Percentiles rank a stretch among this genome's conserved stretches.
Conservation (phyloP, 1,140 invertebrate genomes). For the Pseudomyrmex pallidus region DNA sequence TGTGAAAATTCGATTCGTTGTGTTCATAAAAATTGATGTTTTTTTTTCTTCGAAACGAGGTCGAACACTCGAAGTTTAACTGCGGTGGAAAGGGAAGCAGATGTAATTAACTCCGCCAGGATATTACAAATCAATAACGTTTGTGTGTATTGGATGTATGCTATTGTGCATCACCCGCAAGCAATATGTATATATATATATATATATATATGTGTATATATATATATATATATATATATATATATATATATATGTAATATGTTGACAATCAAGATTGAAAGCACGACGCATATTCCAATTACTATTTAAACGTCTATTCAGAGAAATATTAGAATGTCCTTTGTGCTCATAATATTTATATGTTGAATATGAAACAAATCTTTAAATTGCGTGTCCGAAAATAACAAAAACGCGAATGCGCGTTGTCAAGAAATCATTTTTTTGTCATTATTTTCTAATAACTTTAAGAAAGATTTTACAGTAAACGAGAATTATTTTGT, state of each 20-base stretch:
- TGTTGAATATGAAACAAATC: background rate
- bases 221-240: slow-evolving; percentile 12
- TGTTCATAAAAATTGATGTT: slow-evolving; percentile 9
- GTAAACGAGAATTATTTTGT: background rate
- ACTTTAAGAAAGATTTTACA: background rate
- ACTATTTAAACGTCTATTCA: slow-evolving; percentile 5
- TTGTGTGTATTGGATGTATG: slow-evolving; percentile 34
- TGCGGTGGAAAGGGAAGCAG: slow-evolving; percentile 30
- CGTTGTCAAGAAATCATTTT: background rate
- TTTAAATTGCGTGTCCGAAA: background rate
- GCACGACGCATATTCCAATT: slow-evolving; percentile 17
- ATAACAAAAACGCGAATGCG: background rate
- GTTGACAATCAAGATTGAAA: slow-evolving; percentile 48
- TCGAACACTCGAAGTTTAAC: background rate
- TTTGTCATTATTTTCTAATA: background rate
- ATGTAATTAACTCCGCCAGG: slow-evolving; percentile 46
- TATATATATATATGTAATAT: slow-evolving; percentile 18
- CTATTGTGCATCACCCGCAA: slow-evolving; percentile 37
- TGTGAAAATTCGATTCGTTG: slow-evolving; percentile 53
- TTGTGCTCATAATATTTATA: background rate
- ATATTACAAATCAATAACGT: slow-evolving; percentile 54
- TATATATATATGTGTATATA: background rate
- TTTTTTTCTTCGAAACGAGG: slow-evolving; percentile 25
- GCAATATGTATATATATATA: slow-evolving; percentile 10
- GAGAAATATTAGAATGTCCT: slow-evolving; percentile 9